Evolutionary conservation across 2,888 invertebrate species (phyloP).

Genomic region (Cosmopolites sordidus): DNA sequence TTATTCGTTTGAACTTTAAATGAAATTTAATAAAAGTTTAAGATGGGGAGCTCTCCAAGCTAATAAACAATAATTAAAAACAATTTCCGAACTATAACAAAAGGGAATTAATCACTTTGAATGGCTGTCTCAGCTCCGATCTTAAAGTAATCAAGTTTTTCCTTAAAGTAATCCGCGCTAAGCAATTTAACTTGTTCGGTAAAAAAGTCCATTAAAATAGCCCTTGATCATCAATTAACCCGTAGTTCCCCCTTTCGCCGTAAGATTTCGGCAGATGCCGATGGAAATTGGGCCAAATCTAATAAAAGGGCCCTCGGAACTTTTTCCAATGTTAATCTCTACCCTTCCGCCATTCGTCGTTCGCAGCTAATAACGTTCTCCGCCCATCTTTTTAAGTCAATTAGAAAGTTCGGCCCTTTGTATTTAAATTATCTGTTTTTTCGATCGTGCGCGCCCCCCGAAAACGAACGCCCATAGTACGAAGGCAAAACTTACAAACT

Average conservation of each 20-base stretch:
- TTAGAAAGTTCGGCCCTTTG: constrained; percentile 19
- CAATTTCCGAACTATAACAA: too few relatives aligned
- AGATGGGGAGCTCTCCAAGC: too few relatives aligned
- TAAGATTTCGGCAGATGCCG: constrained; percentile 21
- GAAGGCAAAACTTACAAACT: background rate
- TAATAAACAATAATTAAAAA: too few relatives aligned
- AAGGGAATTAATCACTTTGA: too few relatives aligned
- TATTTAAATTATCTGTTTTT: constrained; percentile 19
- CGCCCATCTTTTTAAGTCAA: constrained; percentile 22
- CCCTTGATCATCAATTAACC: constrained; percentile 19
- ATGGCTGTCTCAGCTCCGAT: background rate
- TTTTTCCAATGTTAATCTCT: constrained; percentile 22
- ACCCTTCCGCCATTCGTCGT: constrained; percentile 10
- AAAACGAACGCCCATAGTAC: constrained; percentile 1
- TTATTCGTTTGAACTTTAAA: too few relatives aligned
- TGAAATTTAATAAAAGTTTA: too few relatives aligned
- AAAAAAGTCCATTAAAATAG: constrained; percentile 1
- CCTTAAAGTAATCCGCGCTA: background rate
- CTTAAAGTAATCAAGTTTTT: constrained; percentile 1
- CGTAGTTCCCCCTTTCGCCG: constrained; percentile 10
- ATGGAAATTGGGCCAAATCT: constrained; percentile 23
- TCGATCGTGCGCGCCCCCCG: constrained; percentile 2
- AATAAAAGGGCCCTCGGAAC: constrained; percentile 17
- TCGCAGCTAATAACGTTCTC: constrained; percentile 17
- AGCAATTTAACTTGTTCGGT: background rate